Percentiles rank a stretch among this genome's conserved stretches.
Evolutionary conservation across 2,888 invertebrate genomes (phyloP).

Genomic region (Nomada goodeniana): DNA sequence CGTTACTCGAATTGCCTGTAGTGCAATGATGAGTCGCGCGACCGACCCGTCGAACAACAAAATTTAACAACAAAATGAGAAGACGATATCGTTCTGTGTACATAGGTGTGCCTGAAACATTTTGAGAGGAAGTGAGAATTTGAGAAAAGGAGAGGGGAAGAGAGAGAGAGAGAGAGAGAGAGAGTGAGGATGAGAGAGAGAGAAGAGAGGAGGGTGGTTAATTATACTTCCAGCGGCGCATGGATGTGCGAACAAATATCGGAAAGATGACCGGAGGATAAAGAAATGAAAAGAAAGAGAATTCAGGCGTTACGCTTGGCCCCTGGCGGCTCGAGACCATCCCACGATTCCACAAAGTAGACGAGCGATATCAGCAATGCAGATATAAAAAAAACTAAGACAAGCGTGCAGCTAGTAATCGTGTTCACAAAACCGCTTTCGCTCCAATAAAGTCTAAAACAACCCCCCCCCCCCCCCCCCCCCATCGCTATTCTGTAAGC

Average conservation of each 20-base stretch:
- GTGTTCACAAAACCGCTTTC: conserved; percentile 50
- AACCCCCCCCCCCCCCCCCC: background rate
- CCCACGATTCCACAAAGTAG: conserved; percentile 7
- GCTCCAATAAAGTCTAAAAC: conserved; percentile 28
- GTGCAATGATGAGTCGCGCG: conserved; percentile 26
- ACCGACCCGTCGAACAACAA: background rate
- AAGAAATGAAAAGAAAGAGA: background rate
- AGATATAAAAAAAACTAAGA: background rate
- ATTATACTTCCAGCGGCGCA: conserved; percentile 49
- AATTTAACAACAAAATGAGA: conserved; percentile 11
- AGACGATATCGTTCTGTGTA: conserved; percentile 34
- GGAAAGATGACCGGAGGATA: too few species aligned
- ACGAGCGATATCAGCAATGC: background rate
- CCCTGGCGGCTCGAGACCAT: conserved; percentile 20
- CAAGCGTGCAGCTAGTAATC: conserved; percentile 51
- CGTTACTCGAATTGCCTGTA: conserved; percentile 71
- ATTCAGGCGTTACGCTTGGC: conserved; percentile 7
- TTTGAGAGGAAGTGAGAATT: background rate
- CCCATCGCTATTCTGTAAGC: background rate
- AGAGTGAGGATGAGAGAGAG: conserved; percentile 3
- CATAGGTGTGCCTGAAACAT: conserved; percentile 53
- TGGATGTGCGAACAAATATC: conserved; percentile 7
- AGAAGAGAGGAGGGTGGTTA: conserved; percentile 9
- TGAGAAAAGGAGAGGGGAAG: background rate
- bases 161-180: background rate